These are phyloP conservation scores for Drosophila repletoides DNA, from an alignment of 1,140 invertebrate genomes.

Conservation along the genomic window DNA sequence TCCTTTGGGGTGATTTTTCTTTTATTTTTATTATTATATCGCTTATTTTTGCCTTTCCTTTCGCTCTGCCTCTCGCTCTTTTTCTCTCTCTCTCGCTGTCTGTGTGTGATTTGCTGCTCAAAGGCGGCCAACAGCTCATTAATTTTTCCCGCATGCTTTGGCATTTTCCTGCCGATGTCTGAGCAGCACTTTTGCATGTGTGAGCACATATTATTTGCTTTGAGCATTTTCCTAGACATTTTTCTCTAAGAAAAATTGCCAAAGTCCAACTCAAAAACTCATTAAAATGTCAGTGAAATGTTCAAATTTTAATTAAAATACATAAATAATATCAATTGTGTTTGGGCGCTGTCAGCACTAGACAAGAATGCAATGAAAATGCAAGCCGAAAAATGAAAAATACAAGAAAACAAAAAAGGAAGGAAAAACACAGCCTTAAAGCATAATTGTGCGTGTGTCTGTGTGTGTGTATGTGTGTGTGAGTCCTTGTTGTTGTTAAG, in stretches of 20 bases:
- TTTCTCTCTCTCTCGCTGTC: no score
- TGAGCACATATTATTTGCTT: constrained; percentile 37
- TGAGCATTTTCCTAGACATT: constrained; percentile 43
- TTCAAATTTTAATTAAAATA: constrained; percentile 76
- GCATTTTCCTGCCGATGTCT: constrained; percentile 4
- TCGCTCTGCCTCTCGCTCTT: no score
- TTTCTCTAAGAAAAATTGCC: constrained; percentile 48
- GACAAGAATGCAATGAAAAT: constrained; percentile 49
- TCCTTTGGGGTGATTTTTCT: constrained; percentile 32
- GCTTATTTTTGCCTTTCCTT: no score
- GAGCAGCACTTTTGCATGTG: constrained; percentile 13
- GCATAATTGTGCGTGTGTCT: constrained; percentile 3
- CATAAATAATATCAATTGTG: constrained; percentile 69
- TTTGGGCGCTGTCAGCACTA: constrained; percentile 43
- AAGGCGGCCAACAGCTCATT: constrained; percentile 69
- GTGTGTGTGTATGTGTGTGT: neutral
- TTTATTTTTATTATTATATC: constrained; percentile 35
- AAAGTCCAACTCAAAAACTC: constrained; percentile 52
- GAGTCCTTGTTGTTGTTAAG: constrained; percentile 15
- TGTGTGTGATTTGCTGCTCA: constrained; percentile 49
- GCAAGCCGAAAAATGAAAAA: neutral
- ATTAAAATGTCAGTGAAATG: constrained; percentile 77
- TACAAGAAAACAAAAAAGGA: constrained; percentile 4
- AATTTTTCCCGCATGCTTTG: constrained; percentile 56
- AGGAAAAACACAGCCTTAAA: neutral